Evolutionary conservation across 2,113 vertebrate species (phyloP).

Genomic region (Elephantulus edwardii): DNA sequence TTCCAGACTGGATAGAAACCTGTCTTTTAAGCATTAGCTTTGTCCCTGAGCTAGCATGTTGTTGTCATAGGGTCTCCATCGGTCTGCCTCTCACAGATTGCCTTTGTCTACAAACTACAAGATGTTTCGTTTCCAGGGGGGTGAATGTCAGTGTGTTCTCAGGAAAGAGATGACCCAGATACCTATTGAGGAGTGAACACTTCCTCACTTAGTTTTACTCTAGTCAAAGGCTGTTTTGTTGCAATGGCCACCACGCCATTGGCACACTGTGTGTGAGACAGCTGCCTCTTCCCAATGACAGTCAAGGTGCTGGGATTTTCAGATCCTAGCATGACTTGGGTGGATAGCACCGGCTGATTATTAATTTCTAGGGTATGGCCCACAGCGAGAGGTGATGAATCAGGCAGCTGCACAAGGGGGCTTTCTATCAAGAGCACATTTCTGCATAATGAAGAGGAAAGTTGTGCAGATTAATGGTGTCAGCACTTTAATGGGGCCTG

Average conservation of each 20-base stretch:
- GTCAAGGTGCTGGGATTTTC: slow-evolving; percentile 20
- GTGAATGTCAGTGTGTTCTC: neutral
- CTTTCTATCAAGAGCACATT: slow-evolving; percentile 74
- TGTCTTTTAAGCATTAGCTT: neutral
- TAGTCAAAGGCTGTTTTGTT: neutral
- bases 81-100: neutral
- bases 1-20: neutral
- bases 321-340: slow-evolving; percentile 39
- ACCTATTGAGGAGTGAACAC: neutral
- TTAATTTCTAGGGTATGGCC: slow-evolving; percentile 69
- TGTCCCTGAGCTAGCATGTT: neutral
- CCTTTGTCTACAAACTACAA: neutral
- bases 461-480: slow-evolving; percentile 73
- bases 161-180: slow-evolving; percentile 2
- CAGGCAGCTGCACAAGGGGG: slow-evolving; percentile 63
- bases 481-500: slow-evolving; percentile 69
- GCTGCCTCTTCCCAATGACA: neutral
- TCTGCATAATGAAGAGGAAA: slow-evolving; percentile 72
- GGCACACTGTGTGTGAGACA: neutral
- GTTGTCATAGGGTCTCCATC: neutral
- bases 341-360: slow-evolving; percentile 59
- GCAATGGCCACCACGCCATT: neutral
- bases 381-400: slow-evolving; percentile 69
- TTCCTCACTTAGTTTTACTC: neutral
- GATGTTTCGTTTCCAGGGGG: neutral